Base-by-base conservation (phyloP, 2,797 vertebrate genomes). In the Petrocephalus sullivani region DNA sequence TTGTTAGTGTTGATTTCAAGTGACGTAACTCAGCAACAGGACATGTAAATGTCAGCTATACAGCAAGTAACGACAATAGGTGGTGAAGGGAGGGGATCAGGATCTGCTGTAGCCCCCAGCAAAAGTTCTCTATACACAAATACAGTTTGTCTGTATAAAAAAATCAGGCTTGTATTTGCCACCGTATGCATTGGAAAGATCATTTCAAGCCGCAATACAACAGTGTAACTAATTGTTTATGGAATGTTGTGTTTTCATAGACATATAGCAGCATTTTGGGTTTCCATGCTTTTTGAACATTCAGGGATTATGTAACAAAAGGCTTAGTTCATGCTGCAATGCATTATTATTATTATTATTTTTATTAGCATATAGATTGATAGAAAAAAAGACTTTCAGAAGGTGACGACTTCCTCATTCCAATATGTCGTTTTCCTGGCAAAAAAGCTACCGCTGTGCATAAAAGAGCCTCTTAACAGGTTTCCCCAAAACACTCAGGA, bases 391-490 rank as follows among this genome's bases (percentile, higher is more conserved):
- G 56, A 7, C 51, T 54, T 84, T 12, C 81, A 16, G 81, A 49
- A 84, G 81, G 19, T 84, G 53, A 86, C 46, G 85, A n/a, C 60
- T 85, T 85, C 87, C 81, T 88, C 82, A 85, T 49, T 86, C 56
- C 81, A 19, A 28, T 82, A 33, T 51, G 37, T 60, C 54, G 14
- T 7, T 83, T 21, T 88, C 54, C 57, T 58, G 56, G 56, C 56
- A 75, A 87, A 90, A 87, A n/a, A 84, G 61, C 54, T 64, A 61
- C 87, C 37, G 21, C 85, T 61, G 85, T 37, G 56, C 33, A 57
- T 75, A 87, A 89, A 85, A 83, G 33, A 85, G 51, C 87, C 75
- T 88, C 87, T 87, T 89, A 67, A 83, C 37, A 87, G 85, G 87
- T 88, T 58, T 78, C 88, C 85, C 85, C 37, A 60, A 51, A 89